Evolutionary conservation across 2,888 invertebrate species (phyloP).

Genomic region (Octodonta nipae): DNA sequence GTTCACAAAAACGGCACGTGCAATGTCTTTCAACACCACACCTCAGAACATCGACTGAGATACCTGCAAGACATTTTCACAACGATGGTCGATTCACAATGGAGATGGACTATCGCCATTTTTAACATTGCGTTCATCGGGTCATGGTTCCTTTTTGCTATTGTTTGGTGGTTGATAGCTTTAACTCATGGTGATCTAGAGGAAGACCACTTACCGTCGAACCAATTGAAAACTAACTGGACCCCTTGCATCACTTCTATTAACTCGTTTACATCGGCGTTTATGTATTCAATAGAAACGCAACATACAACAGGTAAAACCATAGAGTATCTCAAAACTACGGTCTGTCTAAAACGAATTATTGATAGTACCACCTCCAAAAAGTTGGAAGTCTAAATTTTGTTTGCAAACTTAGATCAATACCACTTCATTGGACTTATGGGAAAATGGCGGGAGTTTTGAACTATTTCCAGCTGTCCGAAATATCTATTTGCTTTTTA

Average conservation of each 20-base stretch:
- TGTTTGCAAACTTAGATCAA: too few relatives aligned
- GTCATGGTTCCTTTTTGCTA: constrained; percentile 75
- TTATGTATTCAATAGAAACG: constrained; percentile 85
- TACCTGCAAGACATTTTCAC: constrained; percentile 26
- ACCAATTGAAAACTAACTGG: constrained; percentile 40
- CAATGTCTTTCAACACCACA: constrained; percentile 15
- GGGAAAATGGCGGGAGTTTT: too few relatives aligned
- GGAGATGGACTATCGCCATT: constrained; percentile 41
- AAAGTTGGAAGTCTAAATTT: too few relatives aligned
- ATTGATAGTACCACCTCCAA: too few relatives aligned
- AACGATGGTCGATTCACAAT: constrained; percentile 19
- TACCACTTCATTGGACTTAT: too few relatives aligned
- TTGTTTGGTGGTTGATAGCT: constrained; percentile 78
- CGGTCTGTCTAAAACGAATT: too few relatives aligned
- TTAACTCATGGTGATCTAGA: constrained; percentile 74
- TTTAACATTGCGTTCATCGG: constrained; percentile 75
- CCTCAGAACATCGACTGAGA: constrained; percentile 38
- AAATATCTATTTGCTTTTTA: too few relatives aligned
- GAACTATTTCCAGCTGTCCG: too few relatives aligned
- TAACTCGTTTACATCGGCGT: constrained; percentile 73
- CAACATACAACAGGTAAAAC: constrained; percentile 59
- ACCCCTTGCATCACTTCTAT: constrained; percentile 75
- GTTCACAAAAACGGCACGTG: constrained; percentile 20
- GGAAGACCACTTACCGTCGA: constrained; percentile 41
- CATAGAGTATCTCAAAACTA: too few relatives aligned